Base-by-base conservation (phyloP, 2,888 invertebrate species). In the Notodonta ziczac region DNA sequence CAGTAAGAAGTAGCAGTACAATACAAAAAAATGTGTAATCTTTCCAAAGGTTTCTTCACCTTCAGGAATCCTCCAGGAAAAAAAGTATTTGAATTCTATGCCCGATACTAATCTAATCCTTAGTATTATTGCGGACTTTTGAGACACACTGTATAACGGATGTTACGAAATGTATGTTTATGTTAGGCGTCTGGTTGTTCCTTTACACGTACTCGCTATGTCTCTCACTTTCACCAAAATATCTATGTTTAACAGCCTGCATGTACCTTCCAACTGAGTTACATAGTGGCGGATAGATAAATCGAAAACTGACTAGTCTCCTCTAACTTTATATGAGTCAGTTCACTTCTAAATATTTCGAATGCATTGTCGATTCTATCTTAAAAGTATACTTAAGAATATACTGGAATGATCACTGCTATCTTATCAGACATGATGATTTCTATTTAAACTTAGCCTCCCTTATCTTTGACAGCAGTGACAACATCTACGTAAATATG, bases 151-250 rank as follows among this genome's bases (percentile, higher is more conserved):
- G 24, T 24, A 2, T 79, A 79, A 80, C 78, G 77, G 76, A 75
- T 70, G 83, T 90, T 91, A 89, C 81, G 88, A 90, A 90, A 90
- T 89, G 78, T 87, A 90, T 89, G 78, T 87, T 84, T 85, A 80
- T 82, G 83, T 82, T 84, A 76, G 73, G 67, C 73, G 75, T 77
- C 77, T 81, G 79, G 76, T 78, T 69, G 77, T 77, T 84, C 80
- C 81, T 80, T 76, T 77, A 78, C 78, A 76, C 73, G 74, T 75
- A 74, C 74, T 73, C 77, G 78, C 75, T 73, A 79, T 80, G 85
- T 90, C 87, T 85, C 82, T 82, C 85, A 90, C 91, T 91, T 91
- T 92, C 91, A 89, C 91, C 86, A 74, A 78, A 82, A 79, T 78
- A 74, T 74, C 71, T 73, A 5, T 52, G 13, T 75, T 71, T 64